A percentile compares a stretch with the other conserved stretches of the same genome.
phyloP scores from a whole-genome alignment of 2,797 vertebrate species.

The Sebastes variabilis region DNA sequence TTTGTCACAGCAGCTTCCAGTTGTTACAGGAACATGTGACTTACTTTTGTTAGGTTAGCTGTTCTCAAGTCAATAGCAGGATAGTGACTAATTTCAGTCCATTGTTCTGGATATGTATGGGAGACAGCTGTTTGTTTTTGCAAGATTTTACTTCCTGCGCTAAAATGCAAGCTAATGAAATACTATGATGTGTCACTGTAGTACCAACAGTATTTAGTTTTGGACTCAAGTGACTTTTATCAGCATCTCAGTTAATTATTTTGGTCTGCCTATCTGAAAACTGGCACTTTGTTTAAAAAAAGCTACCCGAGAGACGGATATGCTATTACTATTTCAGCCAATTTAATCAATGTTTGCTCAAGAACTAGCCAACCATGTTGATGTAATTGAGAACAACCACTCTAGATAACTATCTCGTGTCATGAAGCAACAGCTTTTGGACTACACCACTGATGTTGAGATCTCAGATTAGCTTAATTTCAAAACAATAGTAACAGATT shows the following conservation, averaged over 20 bases:
- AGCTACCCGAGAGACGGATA: neutral
- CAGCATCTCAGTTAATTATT: neutral
- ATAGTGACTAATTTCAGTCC: constrained; percentile 18
- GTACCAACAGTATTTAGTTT: neutral
- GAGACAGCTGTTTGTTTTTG: constrained; percentile 7
- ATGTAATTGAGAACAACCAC: neutral
- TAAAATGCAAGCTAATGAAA: neutral
- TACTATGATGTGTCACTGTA: neutral
- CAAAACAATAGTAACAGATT: neutral
- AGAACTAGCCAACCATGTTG: neutral
- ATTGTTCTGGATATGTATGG: constrained; percentile 8
- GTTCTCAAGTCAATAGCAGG: constrained; percentile 1
- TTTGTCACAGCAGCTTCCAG: neutral
- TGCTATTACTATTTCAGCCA: neutral
- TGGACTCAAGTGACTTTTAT: neutral
- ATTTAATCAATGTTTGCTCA: neutral
- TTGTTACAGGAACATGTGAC: neutral
- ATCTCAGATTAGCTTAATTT: neutral
- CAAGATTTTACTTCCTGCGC: neutral
- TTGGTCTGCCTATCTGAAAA: neutral
- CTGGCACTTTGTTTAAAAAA: neutral
- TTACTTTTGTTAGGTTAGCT: constrained; percentile 3
- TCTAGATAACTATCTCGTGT: neutral
- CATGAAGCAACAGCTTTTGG: neutral
- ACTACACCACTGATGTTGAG: neutral